These are phyloP conservation scores for Neopipo cinnamomea DNA, from an alignment of 2,113 vertebrate genomes.

Conservation along the genomic window DNA sequence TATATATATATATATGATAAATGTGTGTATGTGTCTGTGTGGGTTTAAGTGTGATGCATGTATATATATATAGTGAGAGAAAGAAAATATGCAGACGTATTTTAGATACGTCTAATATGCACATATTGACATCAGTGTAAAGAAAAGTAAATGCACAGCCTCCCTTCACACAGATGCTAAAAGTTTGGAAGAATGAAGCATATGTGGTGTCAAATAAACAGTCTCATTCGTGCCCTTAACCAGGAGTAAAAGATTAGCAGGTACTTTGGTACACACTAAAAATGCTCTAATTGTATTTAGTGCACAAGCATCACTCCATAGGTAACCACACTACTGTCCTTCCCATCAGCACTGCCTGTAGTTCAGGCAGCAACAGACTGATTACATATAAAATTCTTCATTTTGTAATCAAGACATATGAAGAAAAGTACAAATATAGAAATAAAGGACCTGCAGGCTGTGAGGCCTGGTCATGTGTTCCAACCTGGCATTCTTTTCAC, in stretches of 20 bases:
- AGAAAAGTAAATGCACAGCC: background rate
- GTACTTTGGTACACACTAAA: background rate
- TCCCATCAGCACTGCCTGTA: background rate
- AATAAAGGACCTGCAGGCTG: background rate
- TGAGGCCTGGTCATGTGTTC: background rate
- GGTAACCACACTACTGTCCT: background rate
- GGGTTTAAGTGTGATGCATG: background rate
- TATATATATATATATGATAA: background rate
- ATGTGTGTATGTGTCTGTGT: background rate
- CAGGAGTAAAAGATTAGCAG: background rate
- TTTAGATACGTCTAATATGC: background rate
- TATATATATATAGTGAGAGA: background rate
- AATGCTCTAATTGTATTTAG: background rate
- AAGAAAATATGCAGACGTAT: background rate
- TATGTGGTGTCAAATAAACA: background rate
- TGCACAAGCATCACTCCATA: background rate
- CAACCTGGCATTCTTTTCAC: background rate
- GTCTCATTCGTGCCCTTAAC: background rate
- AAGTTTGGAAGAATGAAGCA: background rate
- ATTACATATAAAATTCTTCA: background rate
- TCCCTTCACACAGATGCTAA: background rate
- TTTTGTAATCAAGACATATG: background rate
- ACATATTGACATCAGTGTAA: background rate
- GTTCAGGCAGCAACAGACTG: background rate
- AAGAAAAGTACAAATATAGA: background rate